Conservation (phyloP, 30 jellyfish, hydroid and myxozoan species). For the Chrysaora quinquecirrha region DNA sequence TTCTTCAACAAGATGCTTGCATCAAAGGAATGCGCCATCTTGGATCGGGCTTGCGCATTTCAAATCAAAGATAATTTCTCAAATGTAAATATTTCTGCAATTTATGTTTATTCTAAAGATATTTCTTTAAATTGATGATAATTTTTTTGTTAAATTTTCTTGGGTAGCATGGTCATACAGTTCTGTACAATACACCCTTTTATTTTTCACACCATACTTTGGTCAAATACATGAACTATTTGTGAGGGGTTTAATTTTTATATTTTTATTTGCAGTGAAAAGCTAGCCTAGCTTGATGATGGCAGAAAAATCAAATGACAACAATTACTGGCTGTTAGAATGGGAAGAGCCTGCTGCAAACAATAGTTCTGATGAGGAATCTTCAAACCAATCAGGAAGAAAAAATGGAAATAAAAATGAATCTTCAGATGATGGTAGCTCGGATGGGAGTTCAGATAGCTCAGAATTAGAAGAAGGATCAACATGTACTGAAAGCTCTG, state of each 20-base stretch:
- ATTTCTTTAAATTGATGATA: too few species aligned
- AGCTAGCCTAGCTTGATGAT: too few species aligned
- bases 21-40: constrained; percentile 15
- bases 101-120: too few species aligned
- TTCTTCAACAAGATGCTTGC: background rate
- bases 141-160: too few species aligned
- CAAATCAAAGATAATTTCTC: too few species aligned
- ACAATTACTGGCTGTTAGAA: constrained; percentile 51
- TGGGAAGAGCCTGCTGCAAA: constrained; percentile 53
- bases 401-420: constrained; percentile 63
- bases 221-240: too few species aligned
- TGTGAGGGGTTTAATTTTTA: too few species aligned
- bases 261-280: too few species aligned
- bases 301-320: constrained; percentile 65
- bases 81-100: too few species aligned
- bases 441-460: constrained; percentile 74
- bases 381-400: constrained; percentile 48
- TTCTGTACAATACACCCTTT: too few species aligned
- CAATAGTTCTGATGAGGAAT: constrained; percentile 51
- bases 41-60: constrained; percentile 1
- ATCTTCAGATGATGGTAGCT: constrained; percentile 58
- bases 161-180: too few species aligned
- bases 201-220: too few species aligned
- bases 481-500: constrained; percentile 68
- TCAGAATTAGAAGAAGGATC: constrained; percentile 71